Evolutionary conservation across 2,113 vertebrate species (phyloP).

Genomic region (Chrysochloris asiatica): DNA sequence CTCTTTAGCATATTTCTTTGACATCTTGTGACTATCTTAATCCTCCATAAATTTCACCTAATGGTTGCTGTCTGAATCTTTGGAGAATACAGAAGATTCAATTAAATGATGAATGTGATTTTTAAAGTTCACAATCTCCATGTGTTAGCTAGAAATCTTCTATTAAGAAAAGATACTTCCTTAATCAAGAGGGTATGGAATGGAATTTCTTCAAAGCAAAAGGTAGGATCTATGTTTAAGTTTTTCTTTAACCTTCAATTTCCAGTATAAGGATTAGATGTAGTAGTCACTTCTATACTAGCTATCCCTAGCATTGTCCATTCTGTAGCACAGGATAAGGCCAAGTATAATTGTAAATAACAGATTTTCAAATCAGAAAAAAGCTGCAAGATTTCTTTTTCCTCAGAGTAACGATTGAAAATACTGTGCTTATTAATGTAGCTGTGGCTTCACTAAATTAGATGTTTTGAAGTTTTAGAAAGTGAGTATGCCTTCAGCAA

Average conservation of each 20-base stretch:
- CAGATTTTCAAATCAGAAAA: not conserved
- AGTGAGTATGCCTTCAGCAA: not conserved
- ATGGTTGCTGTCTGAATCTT: not conserved
- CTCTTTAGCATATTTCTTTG: not conserved
- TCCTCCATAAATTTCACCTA: not conserved
- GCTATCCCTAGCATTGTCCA: not conserved
- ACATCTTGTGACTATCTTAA: not conserved
- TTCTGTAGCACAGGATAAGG: not conserved
- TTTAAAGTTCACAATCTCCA: not conserved
- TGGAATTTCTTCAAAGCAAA: not conserved
- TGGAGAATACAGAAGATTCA: not conserved
- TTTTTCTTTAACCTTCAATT: slow-evolving; percentile 5
- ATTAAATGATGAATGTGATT: not conserved
- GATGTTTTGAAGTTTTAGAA: slow-evolving; percentile 22
- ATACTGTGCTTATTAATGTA: not conserved
- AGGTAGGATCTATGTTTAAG: not conserved
- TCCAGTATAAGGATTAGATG: not conserved
- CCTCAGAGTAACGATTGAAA: not conserved
- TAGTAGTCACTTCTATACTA: not conserved
- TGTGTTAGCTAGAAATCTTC: not conserved
- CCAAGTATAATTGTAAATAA: not conserved
- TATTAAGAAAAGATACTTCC: not conserved
- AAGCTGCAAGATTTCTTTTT: not conserved
- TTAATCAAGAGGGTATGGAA: not conserved
- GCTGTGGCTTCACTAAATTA: not conserved